Percentiles rank a stretch among this genome's conserved stretches.
Evolutionary conservation across 2,797 vertebrate species (phyloP).

Genomic region (Sebastes paucispinis): DNA sequence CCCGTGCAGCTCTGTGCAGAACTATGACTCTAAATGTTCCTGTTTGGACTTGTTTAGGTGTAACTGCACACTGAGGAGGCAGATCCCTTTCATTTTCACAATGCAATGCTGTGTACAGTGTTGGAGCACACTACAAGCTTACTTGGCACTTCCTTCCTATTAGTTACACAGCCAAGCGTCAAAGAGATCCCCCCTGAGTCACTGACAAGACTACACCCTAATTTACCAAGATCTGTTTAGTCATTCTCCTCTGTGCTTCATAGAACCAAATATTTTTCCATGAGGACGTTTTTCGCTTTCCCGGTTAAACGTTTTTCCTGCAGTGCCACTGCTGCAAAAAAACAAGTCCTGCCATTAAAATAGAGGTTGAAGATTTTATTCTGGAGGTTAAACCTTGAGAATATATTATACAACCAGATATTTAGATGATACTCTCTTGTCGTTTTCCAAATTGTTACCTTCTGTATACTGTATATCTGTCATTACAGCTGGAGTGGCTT

Average conservation of each 20-base stretch:
- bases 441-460: not conserved
- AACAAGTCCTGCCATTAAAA: not conserved
- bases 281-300: constrained; percentile 2
- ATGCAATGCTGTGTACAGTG: not conserved
- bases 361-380: not conserved
- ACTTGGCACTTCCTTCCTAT: constrained; percentile 6
- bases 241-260: constrained; percentile 18
- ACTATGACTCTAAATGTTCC: constrained; percentile 43
- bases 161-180: not conserved
- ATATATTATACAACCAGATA: not conserved
- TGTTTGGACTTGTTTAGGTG: constrained; percentile 42
- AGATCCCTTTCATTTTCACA: not conserved
- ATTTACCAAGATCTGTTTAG: constrained; percentile 15
- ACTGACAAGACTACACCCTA: constrained; percentile 9
- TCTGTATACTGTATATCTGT: not conserved
- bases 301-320: not conserved
- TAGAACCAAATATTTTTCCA: not conserved
- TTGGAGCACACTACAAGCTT: constrained; percentile 16
- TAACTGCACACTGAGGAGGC: not conserved
- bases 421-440: not conserved
- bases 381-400: not conserved
- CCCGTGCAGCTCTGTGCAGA: constrained; percentile 6
- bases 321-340: not conserved
- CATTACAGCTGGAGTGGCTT: not conserved
- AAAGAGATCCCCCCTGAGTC: constrained; percentile 38